Evolutionary conservation across 2,888 invertebrate species (phyloP).

Genomic region (Lepidocyrtinus sp.): DNA sequence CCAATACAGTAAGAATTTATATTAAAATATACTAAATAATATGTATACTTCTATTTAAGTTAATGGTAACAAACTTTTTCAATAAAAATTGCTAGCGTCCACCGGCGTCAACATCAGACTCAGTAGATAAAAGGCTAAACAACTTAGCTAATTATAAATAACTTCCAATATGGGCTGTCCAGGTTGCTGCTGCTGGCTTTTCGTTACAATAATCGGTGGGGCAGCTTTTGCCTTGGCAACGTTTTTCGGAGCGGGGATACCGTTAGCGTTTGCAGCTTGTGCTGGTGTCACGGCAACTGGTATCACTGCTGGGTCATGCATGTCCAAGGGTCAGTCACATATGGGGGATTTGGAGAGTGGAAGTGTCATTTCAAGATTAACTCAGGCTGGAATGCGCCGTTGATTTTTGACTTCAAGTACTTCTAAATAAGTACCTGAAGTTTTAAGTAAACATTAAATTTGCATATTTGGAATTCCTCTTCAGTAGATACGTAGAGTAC

Average conservation of each 20-base stretch:
- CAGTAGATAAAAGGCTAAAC: too few species aligned
- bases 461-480: neutral
- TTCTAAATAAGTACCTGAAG: too few species aligned
- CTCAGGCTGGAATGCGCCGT: conserved; percentile 25
- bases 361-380: neutral
- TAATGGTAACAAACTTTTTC: neutral
- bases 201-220: neutral
- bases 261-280: conserved; percentile 16
- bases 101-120: neutral
- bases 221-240: conserved; percentile 7
- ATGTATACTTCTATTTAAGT: too few species aligned
- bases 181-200: conserved; percentile 20
- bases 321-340: conserved; percentile 9
- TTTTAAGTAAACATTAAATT: neutral
- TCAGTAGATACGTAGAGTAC: neutral
- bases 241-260: conserved; percentile 24
- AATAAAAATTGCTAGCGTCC: neutral
- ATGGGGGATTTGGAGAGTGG: neutral
- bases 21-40: too few species aligned
- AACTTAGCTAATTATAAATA: too few species aligned
- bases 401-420: too few species aligned
- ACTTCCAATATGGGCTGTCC: too few species aligned
- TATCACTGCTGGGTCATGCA: conserved; percentile 27
- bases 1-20: too few species aligned
- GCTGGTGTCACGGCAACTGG: conserved; percentile 21